These are phyloP conservation scores for Eristalis arbustorum DNA, from an alignment of 2,888 invertebrate species.

Conservation along the genomic window DNA sequence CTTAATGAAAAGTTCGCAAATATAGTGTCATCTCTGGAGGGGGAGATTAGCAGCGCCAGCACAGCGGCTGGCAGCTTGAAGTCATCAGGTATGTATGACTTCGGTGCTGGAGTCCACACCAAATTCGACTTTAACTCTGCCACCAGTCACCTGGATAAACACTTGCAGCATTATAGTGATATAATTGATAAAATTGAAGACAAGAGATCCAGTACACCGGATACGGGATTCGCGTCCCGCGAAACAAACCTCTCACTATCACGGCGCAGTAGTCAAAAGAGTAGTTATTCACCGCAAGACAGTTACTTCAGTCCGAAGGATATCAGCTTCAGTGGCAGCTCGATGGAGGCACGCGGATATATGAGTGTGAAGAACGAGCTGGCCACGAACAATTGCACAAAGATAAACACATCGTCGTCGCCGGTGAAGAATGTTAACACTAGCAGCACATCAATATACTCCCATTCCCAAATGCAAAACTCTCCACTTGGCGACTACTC, in stretches of 20 bases:
- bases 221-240: conserved; percentile 80
- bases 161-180: conserved; percentile 76
- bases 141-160: conserved; percentile 78
- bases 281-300: conserved; percentile 80
- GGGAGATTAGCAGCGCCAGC: conserved; percentile 77
- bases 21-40: conserved; percentile 76
- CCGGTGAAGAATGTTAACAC: conserved; percentile 76
- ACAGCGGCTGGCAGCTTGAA: conserved; percentile 75
- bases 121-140: conserved; percentile 78
- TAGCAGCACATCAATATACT: conserved; percentile 76
- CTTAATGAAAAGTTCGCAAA: conserved; percentile 78
- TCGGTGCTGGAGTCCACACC: conserved; percentile 76
- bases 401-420: conserved; percentile 73
- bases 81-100: conserved; percentile 77
- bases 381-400: conserved; percentile 68
- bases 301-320: conserved; percentile 75
- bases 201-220: conserved; percentile 80
- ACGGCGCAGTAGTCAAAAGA: conserved; percentile 80
- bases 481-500: conserved; percentile 71
- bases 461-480: conserved; percentile 69
- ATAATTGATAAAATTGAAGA: conserved; percentile 75
- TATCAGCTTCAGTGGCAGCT: conserved; percentile 72
- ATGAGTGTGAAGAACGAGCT: conserved; percentile 74
- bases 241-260: conserved; percentile 80
- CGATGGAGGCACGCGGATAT: conserved; percentile 72